Conservation (phyloP, 2,113 vertebrate species). For the Chauna torquata region DNA sequence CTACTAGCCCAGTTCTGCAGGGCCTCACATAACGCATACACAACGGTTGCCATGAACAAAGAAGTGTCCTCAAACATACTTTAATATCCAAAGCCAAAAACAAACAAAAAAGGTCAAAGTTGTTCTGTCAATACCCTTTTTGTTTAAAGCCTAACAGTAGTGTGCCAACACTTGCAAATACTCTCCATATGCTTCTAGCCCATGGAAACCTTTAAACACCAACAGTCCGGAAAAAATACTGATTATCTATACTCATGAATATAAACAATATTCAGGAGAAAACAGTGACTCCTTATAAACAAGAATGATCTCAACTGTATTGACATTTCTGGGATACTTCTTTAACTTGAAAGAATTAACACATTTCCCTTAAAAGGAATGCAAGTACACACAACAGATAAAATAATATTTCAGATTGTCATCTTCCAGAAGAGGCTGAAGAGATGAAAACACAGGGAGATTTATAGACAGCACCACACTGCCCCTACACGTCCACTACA, state of each 20-base stretch:
- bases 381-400: neutral
- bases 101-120: neutral
- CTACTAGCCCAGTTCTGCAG: neutral
- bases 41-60: neutral
- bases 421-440: neutral
- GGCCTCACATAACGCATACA: neutral
- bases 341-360: neutral
- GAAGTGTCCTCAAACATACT: neutral
- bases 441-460: neutral
- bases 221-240: neutral
- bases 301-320: neutral
- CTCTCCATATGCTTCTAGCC: neutral
- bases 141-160: neutral
- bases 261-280: neutral
- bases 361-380: neutral
- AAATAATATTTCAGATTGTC: neutral
- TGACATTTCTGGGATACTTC: neutral
- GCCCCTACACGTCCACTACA: conserved; percentile 73
- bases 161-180: neutral
- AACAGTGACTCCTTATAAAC: conserved; percentile 11
- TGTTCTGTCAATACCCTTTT: neutral
- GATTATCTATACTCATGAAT: neutral
- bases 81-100: neutral
- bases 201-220: neutral
- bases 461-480: conserved; percentile 67